Percentiles rank a stretch among this genome's conserved stretches.
Conservation (phyloP, 2,113 vertebrate species). For the Gila orcuttii region DNA sequence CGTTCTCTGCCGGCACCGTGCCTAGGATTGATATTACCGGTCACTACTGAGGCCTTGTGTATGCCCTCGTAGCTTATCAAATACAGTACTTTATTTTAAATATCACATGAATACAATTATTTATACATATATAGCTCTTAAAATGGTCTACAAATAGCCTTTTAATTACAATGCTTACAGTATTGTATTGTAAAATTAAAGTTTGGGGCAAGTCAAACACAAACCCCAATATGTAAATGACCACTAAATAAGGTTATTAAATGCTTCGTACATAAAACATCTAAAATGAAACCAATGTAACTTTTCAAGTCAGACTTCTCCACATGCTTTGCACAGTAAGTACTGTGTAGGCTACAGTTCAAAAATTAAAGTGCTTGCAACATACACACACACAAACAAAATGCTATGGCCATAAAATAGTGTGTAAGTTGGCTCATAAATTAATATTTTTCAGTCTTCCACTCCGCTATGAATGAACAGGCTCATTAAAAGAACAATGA, state of each 20-base stretch:
- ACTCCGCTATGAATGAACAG: conserved; percentile 47
- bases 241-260: background rate
- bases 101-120: background rate
- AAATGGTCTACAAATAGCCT: background rate
- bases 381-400: too few relatives aligned
- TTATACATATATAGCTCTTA: background rate
- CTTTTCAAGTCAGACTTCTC: conserved; percentile 22
- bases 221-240: background rate
- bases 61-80: background rate
- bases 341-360: background rate
- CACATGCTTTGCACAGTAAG: background rate
- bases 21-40: background rate
- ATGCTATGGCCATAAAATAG: background rate
- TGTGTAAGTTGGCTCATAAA: background rate
- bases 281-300: conserved; percentile 11
- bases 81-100: conserved; percentile 39
- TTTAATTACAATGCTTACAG: background rate
- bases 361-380: conserved; percentile 26
- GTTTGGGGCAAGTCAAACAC: background rate
- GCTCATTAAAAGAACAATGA: conserved; percentile 50
- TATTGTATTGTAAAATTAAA: background rate
- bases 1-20: background rate
- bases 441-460: background rate
- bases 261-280: background rate
- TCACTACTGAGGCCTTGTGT: background rate